Base-by-base conservation (phyloP, 1,140 invertebrate genomes). In the Megalonaias nervosa region DNA sequence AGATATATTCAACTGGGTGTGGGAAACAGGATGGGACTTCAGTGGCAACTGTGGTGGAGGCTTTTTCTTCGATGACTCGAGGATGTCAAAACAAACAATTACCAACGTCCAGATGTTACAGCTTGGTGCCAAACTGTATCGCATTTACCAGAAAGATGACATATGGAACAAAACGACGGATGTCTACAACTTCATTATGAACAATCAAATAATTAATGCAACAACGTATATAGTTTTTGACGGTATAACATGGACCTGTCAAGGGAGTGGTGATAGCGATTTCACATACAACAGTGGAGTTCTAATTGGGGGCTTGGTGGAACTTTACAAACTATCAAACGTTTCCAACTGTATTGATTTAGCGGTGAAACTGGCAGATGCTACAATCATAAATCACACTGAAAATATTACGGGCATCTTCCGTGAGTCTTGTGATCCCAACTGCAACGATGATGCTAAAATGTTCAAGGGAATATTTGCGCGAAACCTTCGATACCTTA, bases 1-100 rank as follows among this genome's bases (percentile, higher is more conserved):
- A 15, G 77, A 83, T 31, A 80, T 85, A 11, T 82, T 81, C 61
- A 72, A 83, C 48, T 85, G 83, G 83, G 19, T 59, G n/a, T 85
- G 83, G 83, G 56, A 75, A n/a, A 85, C 74, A 5, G 83, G 81
- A 3, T 85, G 83, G 83, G 83, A 84, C 67, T 16, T 61, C 0
- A 71, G 19, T 19, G 61, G 67, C 5, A 72, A 23, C 17, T 85
- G 83, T 66, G 71, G 67, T 3, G 81, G 83, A 12, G 83, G 83
- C 0, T 74, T 85, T 21, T 85, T 73, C 68, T 85, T 85, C 64
- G 83, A 85, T 60, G 77, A 85, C 58, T 67, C 38, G 19, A 58
- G 76, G n/a, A 71, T 15, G 23, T 65, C 74, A 1, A 85, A 85
- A 69, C 74, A 78, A 62, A 83, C 81, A 0, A 85, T 85, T 16